Percentiles rank a stretch among this genome's conserved stretches.
phyloP scores from a whole-genome alignment of 1,140 invertebrate species.

The Teleopsis dalmanni region DNA sequence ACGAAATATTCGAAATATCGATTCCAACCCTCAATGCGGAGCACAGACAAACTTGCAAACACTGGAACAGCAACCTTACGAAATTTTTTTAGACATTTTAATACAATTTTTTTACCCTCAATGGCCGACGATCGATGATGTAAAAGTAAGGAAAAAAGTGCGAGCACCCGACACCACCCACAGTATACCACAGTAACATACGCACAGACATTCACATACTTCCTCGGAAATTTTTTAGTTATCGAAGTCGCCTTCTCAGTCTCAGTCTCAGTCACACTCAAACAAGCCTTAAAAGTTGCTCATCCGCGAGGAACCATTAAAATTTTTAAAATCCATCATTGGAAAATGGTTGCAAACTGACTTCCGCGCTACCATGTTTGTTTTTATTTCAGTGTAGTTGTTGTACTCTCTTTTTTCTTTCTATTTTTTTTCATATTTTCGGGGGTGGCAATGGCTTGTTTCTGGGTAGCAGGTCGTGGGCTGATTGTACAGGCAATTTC shows the following conservation, averaged over 20 bases:
- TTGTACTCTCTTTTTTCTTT: neutral
- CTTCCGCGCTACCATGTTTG: constrained; percentile 23
- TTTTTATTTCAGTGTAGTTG: constrained; percentile 12
- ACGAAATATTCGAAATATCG: constrained; percentile 29
- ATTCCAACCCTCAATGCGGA: constrained; percentile 42
- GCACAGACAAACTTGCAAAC: too few species aligned
- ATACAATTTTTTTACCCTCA: constrained; percentile 17
- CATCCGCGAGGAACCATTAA: constrained; percentile 43
- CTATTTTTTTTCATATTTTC: neutral
- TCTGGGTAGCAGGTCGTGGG: too few species aligned
- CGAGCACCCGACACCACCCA: neutral
- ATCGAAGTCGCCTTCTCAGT: too few species aligned
- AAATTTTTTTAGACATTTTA: constrained; percentile 21
- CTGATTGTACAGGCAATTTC: too few species aligned
- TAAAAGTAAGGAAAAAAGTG: neutral
- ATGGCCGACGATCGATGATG: constrained; percentile 1
- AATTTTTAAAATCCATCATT: constrained; percentile 45
- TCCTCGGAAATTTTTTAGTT: too few species aligned
- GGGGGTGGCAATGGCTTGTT: constrained; percentile 2
- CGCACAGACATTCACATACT: too few species aligned
- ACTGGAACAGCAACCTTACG: too few species aligned
- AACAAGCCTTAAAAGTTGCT: constrained; percentile 23
- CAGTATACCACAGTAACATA: too few species aligned
- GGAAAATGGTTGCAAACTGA: constrained; percentile 40
- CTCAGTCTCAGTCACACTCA: constrained; percentile 16